These are phyloP conservation scores for Jacana jacana DNA, from an alignment of 2,113 vertebrate genomes.

Conservation along the genomic window DNA sequence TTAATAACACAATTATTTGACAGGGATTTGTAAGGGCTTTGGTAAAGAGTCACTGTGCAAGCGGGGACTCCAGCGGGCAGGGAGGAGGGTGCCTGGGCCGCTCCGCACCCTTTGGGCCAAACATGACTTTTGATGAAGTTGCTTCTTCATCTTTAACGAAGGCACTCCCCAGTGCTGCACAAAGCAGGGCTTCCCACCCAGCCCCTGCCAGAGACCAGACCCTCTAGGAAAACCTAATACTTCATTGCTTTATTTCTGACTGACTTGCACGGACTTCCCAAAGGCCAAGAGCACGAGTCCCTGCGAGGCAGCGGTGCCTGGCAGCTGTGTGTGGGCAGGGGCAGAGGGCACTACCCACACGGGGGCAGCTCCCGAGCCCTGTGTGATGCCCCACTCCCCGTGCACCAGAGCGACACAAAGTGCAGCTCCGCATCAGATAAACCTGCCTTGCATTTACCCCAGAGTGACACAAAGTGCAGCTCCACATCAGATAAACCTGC, in stretches of 20 bases:
- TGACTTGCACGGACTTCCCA: not conserved
- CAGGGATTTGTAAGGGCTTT: not conserved
- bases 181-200: not conserved
- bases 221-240: not conserved
- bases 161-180: too few relatives aligned
- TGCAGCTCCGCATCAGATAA: fast-evolving
- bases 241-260: not conserved
- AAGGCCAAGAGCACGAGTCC: not conserved
- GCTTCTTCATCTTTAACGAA: not conserved
- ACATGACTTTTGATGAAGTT: not conserved
- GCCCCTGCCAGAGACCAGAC: too few relatives aligned
- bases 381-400: not conserved
- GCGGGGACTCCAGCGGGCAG: not conserved
- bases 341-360: too few relatives aligned
- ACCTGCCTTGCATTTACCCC: not conserved
- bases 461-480: fast-evolving
- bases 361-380: not conserved
- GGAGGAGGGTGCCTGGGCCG: not conserved
- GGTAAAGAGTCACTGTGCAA: not conserved
- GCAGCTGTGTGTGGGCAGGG: fast-evolving
- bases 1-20: not conserved
- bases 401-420: not conserved
- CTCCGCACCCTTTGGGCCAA: not conserved
- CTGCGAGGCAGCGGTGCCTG: not conserved
- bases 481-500: not conserved